A percentile compares a stretch with the other conserved stretches of the same genome.
Evolutionary conservation across 2,797 vertebrate species (phyloP).

Genomic region (Malacoraja senta): DNA sequence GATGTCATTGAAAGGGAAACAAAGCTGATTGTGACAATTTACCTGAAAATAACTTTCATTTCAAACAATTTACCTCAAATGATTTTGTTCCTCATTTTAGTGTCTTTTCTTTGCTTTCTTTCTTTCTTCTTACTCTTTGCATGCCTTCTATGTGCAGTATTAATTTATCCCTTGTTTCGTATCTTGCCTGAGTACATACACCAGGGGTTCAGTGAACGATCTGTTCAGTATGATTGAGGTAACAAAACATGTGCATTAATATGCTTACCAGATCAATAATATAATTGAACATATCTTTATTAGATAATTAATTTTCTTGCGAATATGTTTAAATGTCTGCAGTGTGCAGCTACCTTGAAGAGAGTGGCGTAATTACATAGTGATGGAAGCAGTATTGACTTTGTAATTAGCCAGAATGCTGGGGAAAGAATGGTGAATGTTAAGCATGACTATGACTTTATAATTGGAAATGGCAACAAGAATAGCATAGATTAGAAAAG

Average conservation of each 20-base stretch:
- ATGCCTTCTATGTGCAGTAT: background rate
- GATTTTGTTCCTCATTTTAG: conserved; percentile 16
- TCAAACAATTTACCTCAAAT: conserved; percentile 22
- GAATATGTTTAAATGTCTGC: background rate
- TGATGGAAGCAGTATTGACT: background rate
- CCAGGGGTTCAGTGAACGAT: background rate
- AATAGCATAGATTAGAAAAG: background rate
- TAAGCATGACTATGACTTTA: background rate
- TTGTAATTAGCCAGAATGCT: background rate
- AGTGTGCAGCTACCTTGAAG: background rate
- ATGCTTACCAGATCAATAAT: background rate
- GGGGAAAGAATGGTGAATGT: too few relatives aligned
- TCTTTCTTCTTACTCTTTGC: conserved; percentile 10
- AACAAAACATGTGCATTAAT: background rate
- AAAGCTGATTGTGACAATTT: conserved; percentile 26
- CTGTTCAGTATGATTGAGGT: conserved; percentile 19
- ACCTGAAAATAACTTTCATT: conserved; percentile 10
- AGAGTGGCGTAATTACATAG: background rate
- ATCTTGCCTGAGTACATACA: background rate
- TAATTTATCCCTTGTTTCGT: background rate
- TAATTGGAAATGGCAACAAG: background rate
- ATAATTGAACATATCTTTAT: background rate
- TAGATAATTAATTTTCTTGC: background rate
- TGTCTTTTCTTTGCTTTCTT: conserved; percentile 5
- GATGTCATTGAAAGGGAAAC: conserved; percentile 18